phyloP scores from a whole-genome alignment of 2,113 vertebrate species.

The Limanda limanda region DNA sequence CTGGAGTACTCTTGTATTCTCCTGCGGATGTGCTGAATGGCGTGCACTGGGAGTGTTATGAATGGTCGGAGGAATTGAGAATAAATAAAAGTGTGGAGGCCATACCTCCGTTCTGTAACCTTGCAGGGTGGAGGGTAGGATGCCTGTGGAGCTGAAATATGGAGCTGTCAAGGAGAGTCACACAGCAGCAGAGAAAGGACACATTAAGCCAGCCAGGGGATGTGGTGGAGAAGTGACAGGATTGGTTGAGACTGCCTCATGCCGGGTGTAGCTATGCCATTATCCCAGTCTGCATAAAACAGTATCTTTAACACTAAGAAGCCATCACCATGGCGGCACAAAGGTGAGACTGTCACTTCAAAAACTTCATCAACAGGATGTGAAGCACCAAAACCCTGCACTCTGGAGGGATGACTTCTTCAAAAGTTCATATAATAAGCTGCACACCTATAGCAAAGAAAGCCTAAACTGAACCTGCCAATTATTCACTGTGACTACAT shows the following conservation, averaged over 20 bases:
- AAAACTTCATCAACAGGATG: not conserved
- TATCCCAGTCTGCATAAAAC: slow-evolving; percentile 18
- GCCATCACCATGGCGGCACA: not conserved
- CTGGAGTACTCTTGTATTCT: not conserved
- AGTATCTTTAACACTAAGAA: slow-evolving; percentile 15
- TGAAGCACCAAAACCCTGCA: not conserved
- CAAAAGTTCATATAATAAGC: not conserved
- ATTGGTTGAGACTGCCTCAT: slow-evolving; percentile 21
- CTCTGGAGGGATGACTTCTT: not conserved
- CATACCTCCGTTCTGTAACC: slow-evolving; percentile 34
- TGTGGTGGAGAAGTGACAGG: slow-evolving; percentile 9
- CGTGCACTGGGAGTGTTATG: slow-evolving; percentile 25
- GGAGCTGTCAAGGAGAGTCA: slow-evolving; percentile 63
- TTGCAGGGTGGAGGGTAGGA: slow-evolving; percentile 46
- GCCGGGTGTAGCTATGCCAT: not conserved
- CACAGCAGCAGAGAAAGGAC: slow-evolving; percentile 56
- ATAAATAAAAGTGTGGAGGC: slow-evolving; percentile 57
- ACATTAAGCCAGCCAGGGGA: slow-evolving; percentile 54
- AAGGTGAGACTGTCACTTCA: not conserved
- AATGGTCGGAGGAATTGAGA: slow-evolving; percentile 38
- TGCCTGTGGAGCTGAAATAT: slow-evolving; percentile 71
- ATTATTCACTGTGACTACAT: not conserved
- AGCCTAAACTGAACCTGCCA: not conserved
- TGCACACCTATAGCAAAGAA: not conserved
- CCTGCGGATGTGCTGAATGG: slow-evolving; percentile 19